Conservation (phyloP, 1,140 invertebrate genomes). For the Sycophila sp. region DNA sequence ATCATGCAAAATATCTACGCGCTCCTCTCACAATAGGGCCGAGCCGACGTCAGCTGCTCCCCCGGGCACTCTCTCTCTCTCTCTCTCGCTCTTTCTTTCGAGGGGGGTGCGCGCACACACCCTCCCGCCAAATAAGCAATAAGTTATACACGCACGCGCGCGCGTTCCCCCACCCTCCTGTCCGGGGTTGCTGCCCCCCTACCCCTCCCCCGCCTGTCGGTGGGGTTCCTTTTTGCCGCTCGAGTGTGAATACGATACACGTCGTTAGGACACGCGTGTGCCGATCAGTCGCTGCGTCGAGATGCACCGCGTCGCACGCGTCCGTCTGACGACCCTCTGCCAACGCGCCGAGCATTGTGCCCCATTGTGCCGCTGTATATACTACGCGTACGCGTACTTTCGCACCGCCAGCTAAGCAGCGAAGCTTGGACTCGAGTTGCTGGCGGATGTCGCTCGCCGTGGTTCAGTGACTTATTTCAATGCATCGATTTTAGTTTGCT, state of each 20-base stretch:
- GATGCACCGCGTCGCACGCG: slow-evolving; percentile 44
- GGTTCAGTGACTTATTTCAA: no score
- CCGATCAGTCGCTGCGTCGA: slow-evolving; percentile 49
- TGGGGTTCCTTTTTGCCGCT: slow-evolving; percentile 28
- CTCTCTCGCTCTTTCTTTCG: slow-evolving; percentile 18
- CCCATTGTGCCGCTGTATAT: no score
- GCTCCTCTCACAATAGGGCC: slow-evolving; percentile 51
- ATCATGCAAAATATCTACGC: slow-evolving; percentile 60
- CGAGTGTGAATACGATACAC: slow-evolving; percentile 41
- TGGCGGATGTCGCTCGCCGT: no score
- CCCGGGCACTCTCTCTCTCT: neutral
- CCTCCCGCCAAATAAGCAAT: slow-evolving; percentile 63
- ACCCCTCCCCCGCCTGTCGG: slow-evolving; percentile 6
- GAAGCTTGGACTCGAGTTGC: no score
- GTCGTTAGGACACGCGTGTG: slow-evolving; percentile 43
- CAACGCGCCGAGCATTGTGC: no score
- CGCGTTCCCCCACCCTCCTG: slow-evolving; percentile 32
- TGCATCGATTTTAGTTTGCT: no score
- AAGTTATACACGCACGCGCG: slow-evolving; percentile 61
- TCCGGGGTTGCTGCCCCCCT: neutral
- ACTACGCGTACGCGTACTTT: neutral
- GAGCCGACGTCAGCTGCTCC: slow-evolving; percentile 61
- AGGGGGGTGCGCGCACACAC: slow-evolving; percentile 38
- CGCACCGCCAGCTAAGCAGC: no score
- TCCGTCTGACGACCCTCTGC: no score